phyloP scores from a whole-genome alignment of 1,140 invertebrate species.

The Drosophila grimshawi region DNA sequence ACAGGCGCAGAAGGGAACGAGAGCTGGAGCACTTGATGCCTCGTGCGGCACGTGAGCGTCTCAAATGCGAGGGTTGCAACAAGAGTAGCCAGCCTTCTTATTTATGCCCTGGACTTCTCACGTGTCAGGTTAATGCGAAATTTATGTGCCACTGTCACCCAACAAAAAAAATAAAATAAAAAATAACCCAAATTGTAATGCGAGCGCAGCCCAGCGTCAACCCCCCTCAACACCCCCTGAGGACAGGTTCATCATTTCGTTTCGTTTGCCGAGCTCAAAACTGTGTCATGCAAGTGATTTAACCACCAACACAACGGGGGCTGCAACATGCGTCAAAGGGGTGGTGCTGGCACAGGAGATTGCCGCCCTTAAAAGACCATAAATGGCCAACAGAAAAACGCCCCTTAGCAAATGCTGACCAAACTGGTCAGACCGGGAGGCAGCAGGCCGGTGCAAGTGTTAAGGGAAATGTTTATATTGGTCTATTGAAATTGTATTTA shows the following conservation, averaged over 20 bases:
- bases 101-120: constrained; percentile 64
- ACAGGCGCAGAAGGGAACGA: background rate
- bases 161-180: constrained; percentile 17
- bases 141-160: constrained; percentile 56
- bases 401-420: constrained; percentile 37
- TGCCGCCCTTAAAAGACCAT: constrained; percentile 56
- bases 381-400: constrained; percentile 68
- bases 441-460: background rate
- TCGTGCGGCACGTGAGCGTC: constrained; percentile 62
- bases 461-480: constrained; percentile 49
- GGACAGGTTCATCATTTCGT: constrained; percentile 63
- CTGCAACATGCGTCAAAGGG: constrained; percentile 53
- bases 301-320: constrained; percentile 36
- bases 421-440: constrained; percentile 3
- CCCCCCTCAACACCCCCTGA: background rate
- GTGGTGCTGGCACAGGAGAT: constrained; percentile 11
- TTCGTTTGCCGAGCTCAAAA: constrained; percentile 24
- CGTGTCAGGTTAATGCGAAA: constrained; percentile 77
- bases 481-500: constrained; percentile 77
- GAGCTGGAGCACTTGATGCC: constrained; percentile 38
- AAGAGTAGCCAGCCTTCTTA: constrained; percentile 47
- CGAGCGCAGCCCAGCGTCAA: background rate
- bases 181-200: constrained; percentile 4
- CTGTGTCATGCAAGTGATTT: constrained; percentile 59
- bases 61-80: constrained; percentile 65